Base-by-base conservation (phyloP, 2,797 vertebrate species). In the Sciurus vulgaris region DNA sequence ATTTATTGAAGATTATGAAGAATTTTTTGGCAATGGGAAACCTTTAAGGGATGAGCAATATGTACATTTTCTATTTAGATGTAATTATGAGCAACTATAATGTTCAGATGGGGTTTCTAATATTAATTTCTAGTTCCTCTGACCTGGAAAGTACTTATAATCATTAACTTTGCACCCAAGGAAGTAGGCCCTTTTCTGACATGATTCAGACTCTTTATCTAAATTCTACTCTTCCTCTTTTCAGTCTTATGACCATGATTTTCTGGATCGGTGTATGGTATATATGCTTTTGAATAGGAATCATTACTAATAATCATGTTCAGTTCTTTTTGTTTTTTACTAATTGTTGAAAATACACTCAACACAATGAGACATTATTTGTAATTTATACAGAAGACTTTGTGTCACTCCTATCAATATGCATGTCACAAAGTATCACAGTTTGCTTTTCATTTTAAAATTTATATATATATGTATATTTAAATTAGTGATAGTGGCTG, bases 1-100 rank as follows among this genome's bases (percentile, higher is more conserved):
- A 33, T 84, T 96, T 95, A 85, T 83, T 82, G 18, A 83, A 65
- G 24, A 76, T 72, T 35, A 86, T 63, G 91, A 56, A 93, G 59
- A 44, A 89, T 92, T 72, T 87, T 33, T 93, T 96, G 83, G 5
- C 3, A 76, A 30, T 94, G 63, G 14, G 81, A 14, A 92, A 67
- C 38, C 14, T 72, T 87, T 81, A 87, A 89, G 54, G 3, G 87
- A 93, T 84, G 35, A 94, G 41, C 1, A 67, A 38, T 79, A 13
- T 49, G 6, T 2, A 61, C 49, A 11, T 67, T 89, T 96, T 86
- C 24, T 89, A 12, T 79, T 91, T n/a, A 67, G 14, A 47, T 49
- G 44, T 72, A 70, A 44, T 73, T 11, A 59, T 91, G 24, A 86
- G 20, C 18, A 78, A n/a, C 47, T 70, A 5, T 61, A n/a, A 63